Conservation (phyloP, 2,888 invertebrate genomes). For the Smittia sp. region DNA sequence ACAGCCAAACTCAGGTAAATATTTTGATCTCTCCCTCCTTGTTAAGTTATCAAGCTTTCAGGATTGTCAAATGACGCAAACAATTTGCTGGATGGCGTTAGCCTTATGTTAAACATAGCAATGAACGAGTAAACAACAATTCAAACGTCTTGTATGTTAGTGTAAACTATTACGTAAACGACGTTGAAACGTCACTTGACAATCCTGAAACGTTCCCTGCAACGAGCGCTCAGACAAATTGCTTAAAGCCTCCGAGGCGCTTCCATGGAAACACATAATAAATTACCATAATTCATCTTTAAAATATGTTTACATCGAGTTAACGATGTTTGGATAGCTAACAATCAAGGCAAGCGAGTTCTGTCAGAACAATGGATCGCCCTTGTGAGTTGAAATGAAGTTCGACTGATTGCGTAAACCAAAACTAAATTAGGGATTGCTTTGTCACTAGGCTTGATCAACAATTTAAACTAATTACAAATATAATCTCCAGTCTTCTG, state of each 20-base stretch:
- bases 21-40: slow-evolving; percentile 42
- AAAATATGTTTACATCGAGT: slow-evolving; percentile 8
- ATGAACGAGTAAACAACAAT: too few relatives aligned
- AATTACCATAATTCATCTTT: slow-evolving; percentile 11
- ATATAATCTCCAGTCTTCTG: background rate
- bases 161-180: too few relatives aligned
- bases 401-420: background rate
- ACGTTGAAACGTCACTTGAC: background rate
- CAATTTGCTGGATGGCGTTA: too few relatives aligned
- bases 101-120: too few relatives aligned
- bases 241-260: slow-evolving; percentile 2
- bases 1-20: slow-evolving; percentile 92
- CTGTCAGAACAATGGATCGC: background rate
- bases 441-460: background rate
- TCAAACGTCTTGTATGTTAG: too few relatives aligned
- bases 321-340: slow-evolving; percentile 22
- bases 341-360: slow-evolving; percentile 4
- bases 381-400: background rate
- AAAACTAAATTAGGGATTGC: background rate
- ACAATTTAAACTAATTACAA: slow-evolving; percentile 4
- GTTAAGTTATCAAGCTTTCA: background rate
- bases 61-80: background rate
- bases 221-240: slow-evolving; percentile 1
- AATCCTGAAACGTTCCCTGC: background rate
- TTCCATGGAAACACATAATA: slow-evolving; percentile 10